Conservation (phyloP, 2,113 vertebrate species). For the Dicentrarchus labrax region DNA sequence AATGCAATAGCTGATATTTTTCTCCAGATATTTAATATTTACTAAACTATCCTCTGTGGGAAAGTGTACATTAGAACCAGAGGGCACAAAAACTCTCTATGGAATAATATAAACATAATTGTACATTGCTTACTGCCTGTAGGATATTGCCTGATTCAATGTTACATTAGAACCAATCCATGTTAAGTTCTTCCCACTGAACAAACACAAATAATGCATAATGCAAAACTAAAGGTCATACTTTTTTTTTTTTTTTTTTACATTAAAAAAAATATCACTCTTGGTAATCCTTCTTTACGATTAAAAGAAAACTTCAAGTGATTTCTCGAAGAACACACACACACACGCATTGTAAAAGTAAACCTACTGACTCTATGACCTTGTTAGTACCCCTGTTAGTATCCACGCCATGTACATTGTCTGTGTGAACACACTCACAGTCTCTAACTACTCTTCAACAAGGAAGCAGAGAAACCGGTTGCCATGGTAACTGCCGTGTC, state of each 20-base stretch:
- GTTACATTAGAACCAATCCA: neutral
- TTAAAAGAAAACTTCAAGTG: neutral
- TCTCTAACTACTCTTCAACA: slow-evolving; percentile 63
- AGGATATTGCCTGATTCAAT: neutral
- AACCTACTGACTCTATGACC: slow-evolving; percentile 43
- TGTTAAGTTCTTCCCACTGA: neutral
- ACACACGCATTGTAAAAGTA: neutral
- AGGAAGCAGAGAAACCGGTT: slow-evolving; percentile 73
- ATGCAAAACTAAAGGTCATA: neutral
- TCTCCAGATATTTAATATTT: neutral
- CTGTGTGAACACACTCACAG: slow-evolving; percentile 53
- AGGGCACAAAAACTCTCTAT: neutral
- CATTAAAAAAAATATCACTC: no score
- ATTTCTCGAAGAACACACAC: neutral
- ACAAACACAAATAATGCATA: neutral
- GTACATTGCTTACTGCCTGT: neutral
- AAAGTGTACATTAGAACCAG: neutral
- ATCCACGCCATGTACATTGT: slow-evolving; percentile 5
- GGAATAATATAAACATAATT: neutral
- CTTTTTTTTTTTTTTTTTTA: no score
- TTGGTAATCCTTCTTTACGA: neutral
- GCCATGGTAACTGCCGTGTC: slow-evolving; percentile 81
- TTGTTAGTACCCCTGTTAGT: slow-evolving; percentile 48
- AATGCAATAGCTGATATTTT: neutral
- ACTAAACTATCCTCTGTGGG: neutral